Evolutionary conservation across 2,888 invertebrate genomes (phyloP).

Genomic region (Eristalis arbustorum): DNA sequence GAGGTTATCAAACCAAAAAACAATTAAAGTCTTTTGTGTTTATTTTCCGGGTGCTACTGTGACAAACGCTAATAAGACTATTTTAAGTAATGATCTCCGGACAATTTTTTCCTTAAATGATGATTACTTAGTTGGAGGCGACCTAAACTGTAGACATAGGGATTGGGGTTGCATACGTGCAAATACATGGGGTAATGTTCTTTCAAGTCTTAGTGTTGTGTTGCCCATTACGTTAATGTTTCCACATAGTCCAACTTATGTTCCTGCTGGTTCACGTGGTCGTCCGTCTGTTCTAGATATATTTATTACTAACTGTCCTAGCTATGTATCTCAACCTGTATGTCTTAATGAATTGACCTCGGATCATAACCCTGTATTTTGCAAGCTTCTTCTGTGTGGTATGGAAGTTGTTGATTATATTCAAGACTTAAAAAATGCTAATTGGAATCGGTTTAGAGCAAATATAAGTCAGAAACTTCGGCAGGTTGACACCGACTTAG

Average conservation of each 20-base stretch:
- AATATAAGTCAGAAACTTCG: not conserved
- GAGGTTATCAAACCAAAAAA: too few species aligned
- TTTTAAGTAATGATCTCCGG: not conserved
- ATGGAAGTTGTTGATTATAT: too few species aligned
- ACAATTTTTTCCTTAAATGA: not conserved
- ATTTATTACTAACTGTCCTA: constrained; percentile 13
- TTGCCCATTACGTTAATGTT: not conserved
- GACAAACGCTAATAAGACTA: too few species aligned
- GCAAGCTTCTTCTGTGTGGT: not conserved
- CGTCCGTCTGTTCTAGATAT: constrained; percentile 7
- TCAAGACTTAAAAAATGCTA: not conserved
- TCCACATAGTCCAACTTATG: constrained; percentile 3
- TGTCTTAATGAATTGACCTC: not conserved
- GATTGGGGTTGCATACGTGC: constrained; percentile 11
- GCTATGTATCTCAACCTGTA: too few species aligned
- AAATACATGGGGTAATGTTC: not conserved
- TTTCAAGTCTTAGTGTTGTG: not conserved
- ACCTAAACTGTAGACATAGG: constrained; percentile 22
- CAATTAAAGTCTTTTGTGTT: too few species aligned
- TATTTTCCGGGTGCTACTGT: too few species aligned
- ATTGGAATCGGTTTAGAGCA: not conserved
- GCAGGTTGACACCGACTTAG: too few species aligned
- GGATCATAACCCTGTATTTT: constrained; percentile 19
- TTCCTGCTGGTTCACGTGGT: constrained; percentile 24
- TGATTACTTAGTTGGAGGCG: constrained; percentile 9